These are phyloP conservation scores for Hylomyscus alleni DNA, from an alignment of 2,797 vertebrate species.

Conservation along the genomic window DNA sequence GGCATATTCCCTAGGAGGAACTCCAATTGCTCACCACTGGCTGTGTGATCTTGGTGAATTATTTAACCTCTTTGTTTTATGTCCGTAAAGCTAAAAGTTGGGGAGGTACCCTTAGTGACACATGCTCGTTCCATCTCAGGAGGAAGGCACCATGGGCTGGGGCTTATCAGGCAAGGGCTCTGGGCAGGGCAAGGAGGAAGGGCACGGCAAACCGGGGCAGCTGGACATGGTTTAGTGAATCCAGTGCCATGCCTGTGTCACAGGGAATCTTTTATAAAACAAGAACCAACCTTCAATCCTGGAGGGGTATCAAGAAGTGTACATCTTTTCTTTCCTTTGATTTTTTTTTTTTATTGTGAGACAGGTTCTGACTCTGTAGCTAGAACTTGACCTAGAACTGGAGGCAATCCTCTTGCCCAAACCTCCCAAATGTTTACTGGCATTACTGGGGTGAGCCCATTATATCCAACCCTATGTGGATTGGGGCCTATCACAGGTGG, in stretches of 20 bases:
- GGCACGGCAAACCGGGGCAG: neutral
- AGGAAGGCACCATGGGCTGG: neutral
- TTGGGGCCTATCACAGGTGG: neutral
- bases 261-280: neutral
- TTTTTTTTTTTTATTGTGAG: neutral
- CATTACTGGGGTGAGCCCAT: neutral
- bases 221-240: neutral
- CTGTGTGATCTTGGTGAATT: neutral
- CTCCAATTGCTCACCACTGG: neutral
- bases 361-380: neutral
- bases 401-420: neutral
- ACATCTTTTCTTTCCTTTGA: neutral
- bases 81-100: neutral
- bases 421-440: neutral
- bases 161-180: neutral
- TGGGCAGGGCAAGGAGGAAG: fast-evolving
- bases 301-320: neutral
- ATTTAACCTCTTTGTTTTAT: neutral
- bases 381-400: neutral
- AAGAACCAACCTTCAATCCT: neutral
- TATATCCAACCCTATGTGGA: neutral
- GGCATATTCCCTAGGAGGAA: too few relatives aligned
- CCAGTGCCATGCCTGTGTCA: neutral
- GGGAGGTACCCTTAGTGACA: neutral
- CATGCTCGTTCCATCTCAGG: neutral